Evolutionary conservation across 2,888 invertebrate species (phyloP).

Genomic region (Apeira syringaria): DNA sequence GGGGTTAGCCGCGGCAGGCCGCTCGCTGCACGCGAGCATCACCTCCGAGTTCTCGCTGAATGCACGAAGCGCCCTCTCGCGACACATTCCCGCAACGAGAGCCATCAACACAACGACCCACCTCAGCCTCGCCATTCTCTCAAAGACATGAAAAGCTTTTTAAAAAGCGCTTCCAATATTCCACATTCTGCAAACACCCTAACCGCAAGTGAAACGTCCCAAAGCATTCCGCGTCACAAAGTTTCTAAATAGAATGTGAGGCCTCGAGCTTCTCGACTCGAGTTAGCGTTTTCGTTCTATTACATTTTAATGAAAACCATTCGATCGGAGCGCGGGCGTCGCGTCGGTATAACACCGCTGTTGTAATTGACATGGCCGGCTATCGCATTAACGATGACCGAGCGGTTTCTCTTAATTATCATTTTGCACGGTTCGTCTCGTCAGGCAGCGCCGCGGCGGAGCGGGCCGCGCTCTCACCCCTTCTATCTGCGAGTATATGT

Average conservation of each 20-base stretch:
- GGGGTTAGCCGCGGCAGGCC: conserved; percentile 39
- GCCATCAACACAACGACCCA: conserved; percentile 49
- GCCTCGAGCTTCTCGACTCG: conserved; percentile 28
- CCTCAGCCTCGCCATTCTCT: conserved; percentile 44
- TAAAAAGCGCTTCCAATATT: conserved; percentile 39
- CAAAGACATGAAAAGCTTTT: conserved; percentile 50
- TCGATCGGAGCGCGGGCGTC: conserved; percentile 61
- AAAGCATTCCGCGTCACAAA: conserved; percentile 32
- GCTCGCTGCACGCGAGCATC: conserved; percentile 43
- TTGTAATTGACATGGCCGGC: conserved; percentile 74
- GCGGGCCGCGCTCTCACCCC: conserved; percentile 12
- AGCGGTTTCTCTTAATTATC: conserved; percentile 83
- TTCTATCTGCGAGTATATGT: conserved; percentile 20
- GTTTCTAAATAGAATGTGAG: conserved; percentile 35
- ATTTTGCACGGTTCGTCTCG: conserved; percentile 81
- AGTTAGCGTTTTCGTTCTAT: conserved; percentile 55
- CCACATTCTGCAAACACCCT: conserved; percentile 36
- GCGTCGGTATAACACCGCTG: conserved; percentile 65
- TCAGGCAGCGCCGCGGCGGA: conserved; percentile 54
- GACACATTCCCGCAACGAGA: conserved; percentile 45
- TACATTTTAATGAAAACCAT: conserved; percentile 70
- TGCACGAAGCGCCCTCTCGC: conserved; percentile 49
- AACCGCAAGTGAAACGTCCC: conserved; percentile 30
- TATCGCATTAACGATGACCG: conserved; percentile 81
- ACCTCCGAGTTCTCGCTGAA: conserved; percentile 44